Evolutionary conservation across 1,140 invertebrate species (phyloP).

Genomic region (Brachionus asplanchnoidis): DNA sequence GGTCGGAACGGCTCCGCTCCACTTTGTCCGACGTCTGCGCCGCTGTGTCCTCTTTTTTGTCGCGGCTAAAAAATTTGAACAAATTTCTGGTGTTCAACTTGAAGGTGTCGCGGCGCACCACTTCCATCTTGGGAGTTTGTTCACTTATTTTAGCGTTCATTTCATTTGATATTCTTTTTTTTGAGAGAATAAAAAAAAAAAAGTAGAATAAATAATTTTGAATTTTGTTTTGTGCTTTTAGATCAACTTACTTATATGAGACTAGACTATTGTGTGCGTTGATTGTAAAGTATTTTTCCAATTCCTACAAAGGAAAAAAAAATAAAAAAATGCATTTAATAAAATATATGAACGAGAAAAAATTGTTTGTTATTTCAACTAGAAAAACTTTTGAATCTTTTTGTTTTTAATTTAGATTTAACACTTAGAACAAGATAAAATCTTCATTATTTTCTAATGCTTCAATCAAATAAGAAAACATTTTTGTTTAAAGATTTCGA

Average conservation of each 20-base stretch:
- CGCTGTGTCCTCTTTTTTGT: not conserved
- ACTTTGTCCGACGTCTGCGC: not conserved
- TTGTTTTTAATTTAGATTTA: conserved; percentile 30
- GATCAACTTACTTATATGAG: not conserved
- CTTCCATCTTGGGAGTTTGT: conserved; percentile 7
- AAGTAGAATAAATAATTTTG: not conserved
- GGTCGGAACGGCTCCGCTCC: not conserved
- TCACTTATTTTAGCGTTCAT: not conserved
- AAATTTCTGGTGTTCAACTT: conserved; percentile 17
- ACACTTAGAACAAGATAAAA: conserved; percentile 9
- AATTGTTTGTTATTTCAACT: conserved; percentile 1
- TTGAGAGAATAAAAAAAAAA: not conserved
- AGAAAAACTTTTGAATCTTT: conserved; percentile 3
- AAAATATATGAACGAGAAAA: not conserved
- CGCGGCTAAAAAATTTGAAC: not conserved
- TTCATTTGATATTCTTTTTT: not conserved
- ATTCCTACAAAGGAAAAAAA: not conserved
- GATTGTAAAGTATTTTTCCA: not conserved
- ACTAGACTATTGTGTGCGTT: conserved; percentile 13
- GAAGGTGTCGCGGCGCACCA: not conserved
- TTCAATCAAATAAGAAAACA: not conserved
- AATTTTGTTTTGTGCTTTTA: not conserved
- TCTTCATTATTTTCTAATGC: not conserved
- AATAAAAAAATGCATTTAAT: too few species aligned
- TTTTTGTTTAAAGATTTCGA: not conserved